Evolutionary conservation across 2,888 invertebrate genomes (phyloP).

Genomic region (Chrysodeixis includens): DNA sequence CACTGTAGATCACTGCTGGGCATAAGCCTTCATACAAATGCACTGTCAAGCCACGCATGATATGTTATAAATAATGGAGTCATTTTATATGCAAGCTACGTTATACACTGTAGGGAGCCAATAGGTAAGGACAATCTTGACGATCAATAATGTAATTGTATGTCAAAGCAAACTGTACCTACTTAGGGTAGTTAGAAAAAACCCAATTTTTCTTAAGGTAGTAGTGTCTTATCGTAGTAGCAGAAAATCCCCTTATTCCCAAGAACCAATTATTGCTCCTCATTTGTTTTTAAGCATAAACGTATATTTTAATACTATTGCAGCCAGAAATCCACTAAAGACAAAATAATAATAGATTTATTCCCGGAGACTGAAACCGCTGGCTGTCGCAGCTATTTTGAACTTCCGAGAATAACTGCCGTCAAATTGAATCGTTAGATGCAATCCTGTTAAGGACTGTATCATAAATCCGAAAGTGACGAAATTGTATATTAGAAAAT

Average conservation of each 20-base stretch:
- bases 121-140: no score
- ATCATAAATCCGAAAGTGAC: slow-evolving; percentile 4
- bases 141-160: no score
- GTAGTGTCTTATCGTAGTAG: no score
- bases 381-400: slow-evolving; percentile 40
- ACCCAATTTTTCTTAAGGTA: no score
- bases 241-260: no score
- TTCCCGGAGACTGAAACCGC: slow-evolving; percentile 29
- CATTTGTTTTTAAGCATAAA: no score
- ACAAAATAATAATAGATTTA: slow-evolving; percentile 32
- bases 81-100: neutral
- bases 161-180: no score
- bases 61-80: no score
- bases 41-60: slow-evolving; percentile 1
- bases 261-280: no score
- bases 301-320: no score
- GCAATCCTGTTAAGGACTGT: slow-evolving; percentile 14
- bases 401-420: slow-evolving; percentile 40
- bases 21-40: neutral
- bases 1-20: slow-evolving; percentile 5
- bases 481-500: neutral
- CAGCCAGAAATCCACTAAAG: slow-evolving; percentile 3
- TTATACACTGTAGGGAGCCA: neutral
- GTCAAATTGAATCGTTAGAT: slow-evolving; percentile 27
- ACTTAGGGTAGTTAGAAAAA: no score